Evolutionary conservation across 2,888 invertebrate species (phyloP), one percentile per base, ranked within the genome.

Genomic region (Leptura quadrifasciata): DNA sequence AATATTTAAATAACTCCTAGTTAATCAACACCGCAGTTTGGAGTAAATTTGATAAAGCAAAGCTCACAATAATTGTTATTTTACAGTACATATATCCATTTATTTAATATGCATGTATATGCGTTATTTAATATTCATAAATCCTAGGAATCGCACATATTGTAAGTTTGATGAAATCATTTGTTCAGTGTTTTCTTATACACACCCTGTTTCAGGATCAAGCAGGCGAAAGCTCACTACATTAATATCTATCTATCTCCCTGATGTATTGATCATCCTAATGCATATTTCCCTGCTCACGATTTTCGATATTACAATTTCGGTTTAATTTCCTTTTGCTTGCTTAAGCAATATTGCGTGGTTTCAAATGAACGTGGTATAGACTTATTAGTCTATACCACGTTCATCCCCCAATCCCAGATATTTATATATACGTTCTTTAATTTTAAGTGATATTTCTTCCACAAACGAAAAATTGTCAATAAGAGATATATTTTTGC

Each of bases 231-330:
- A 58, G 20, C 80, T 74, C 82, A 78, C 80, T 81, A 82, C 83
- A 85, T 86, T 86, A 86, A 86, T 86, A 86, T 86, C 84, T 84
- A 60, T 47, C 71, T 27, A 71, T 71, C 71, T 71, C 71, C 27
- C 83, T 84, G 84, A 83, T 83, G 84, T 86, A 86, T 85, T 84
- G 86, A 86, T 87, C 86, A 85, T 82, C 81, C 84, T 85, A 85
- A 86, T 86, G 85, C 84, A 86, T 84, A 85, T 86, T 85, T 85
- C 81, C 83, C 80, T 77, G 76, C 82, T 78, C 71, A 76, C 82
- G 84, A 84, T 85, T 85, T 85, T 84, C 81, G 82, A 85, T 85
- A 85, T 85, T 85, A 84, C 83, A 81, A 85, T 86, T 85, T 83
- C 81, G 80, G 82, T 83, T 84, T 85, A 84, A 85, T 85, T 85